phyloP scores from a whole-genome alignment of 2,888 invertebrate genomes.

The Temnothorax rugatulus region DNA sequence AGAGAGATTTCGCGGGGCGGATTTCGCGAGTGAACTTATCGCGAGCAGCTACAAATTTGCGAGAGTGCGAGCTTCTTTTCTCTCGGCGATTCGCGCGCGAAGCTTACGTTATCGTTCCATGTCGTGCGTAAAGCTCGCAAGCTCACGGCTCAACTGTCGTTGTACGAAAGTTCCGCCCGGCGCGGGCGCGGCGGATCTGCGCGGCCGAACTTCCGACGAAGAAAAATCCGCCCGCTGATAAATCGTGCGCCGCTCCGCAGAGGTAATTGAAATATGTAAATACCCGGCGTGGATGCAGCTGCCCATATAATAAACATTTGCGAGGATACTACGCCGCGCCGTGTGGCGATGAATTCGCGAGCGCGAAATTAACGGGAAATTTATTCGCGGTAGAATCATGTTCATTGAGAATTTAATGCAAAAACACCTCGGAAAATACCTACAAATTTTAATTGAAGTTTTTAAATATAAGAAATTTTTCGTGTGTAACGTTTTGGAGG shows the following conservation, averaged over 20 bases:
- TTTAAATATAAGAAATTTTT: not conserved
- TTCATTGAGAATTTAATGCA: not conserved
- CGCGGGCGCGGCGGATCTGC: not conserved
- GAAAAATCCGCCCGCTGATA: constrained; percentile 46
- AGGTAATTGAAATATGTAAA: constrained; percentile 54
- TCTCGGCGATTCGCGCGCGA: constrained; percentile 22
- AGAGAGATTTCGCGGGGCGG: not conserved
- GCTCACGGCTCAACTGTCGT: constrained; percentile 24
- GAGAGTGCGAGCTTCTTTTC: not conserved
- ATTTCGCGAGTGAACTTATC: constrained; percentile 20
- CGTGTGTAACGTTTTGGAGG: not conserved
- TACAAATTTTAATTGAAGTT: constrained; percentile 29
- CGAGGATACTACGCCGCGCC: constrained; percentile 2
- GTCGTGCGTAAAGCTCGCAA: constrained; percentile 38
- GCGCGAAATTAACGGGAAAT: constrained; percentile 31
- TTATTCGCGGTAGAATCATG: constrained; percentile 13
- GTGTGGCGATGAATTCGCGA: constrained; percentile 22
- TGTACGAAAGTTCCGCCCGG: constrained; percentile 39
- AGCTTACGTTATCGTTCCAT: constrained; percentile 21
- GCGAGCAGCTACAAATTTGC: constrained; percentile 24
- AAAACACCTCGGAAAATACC: not conserved
- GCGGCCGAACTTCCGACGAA: constrained; percentile 19
- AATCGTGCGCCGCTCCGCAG: constrained; percentile 15
- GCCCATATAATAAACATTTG: constrained; percentile 39
- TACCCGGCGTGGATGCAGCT: constrained; percentile 38